Evolutionary conservation across 2,113 vertebrate species (phyloP), one percentile per base, ranked within the genome.

Genomic region (Shinisaurus crocodilurus): DNA sequence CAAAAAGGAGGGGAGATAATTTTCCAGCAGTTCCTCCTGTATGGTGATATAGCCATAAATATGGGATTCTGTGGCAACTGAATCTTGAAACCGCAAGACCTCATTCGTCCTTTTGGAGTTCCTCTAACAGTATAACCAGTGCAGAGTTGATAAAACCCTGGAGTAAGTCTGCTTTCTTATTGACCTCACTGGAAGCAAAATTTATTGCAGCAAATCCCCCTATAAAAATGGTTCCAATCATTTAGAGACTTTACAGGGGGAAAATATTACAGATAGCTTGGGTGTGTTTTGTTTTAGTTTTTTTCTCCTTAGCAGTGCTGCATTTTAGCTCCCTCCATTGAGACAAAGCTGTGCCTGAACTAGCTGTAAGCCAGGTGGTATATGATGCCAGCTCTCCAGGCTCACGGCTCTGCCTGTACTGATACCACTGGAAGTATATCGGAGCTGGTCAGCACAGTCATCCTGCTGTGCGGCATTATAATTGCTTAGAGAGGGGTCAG

Each of bases 121-220:
- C 63, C 77, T 57, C 20, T 3, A 3, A 10, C 32, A 76, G 32
- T 45, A 88, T 50, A 88, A 25, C 76, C 83, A 0, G 16, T 29
- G 37, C 45, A 80, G 70, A 82, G 29, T 87, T 84, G 91, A 90
- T 50, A 18, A 77, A 90, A 69, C 45, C 91, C 63, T 91, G 79
- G 76, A 54, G 6, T 34, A 1, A 76, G 86, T 85, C 75, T 79
- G 6, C 18, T 86, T 86, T 29, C 50, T 80, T 34, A 69, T 23
- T 88, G 87, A 80, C 76, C 60, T 88, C 74, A 88, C 80, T 80
- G 40, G 76, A 50, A 50, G 76, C 20, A 5, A 69, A 80, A 88
- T 80, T 88, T 80, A 88, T 80, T 80, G 9, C 60, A 69, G 75
- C 76, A 67, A 88, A 88, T 69, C 60, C 34, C 40, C n/a, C 40